A percentile compares a stretch with the other conserved stretches of the same genome.
Conservation (phyloP, 23 tunicate species). For the Clavelina lepadiformis region DNA sequence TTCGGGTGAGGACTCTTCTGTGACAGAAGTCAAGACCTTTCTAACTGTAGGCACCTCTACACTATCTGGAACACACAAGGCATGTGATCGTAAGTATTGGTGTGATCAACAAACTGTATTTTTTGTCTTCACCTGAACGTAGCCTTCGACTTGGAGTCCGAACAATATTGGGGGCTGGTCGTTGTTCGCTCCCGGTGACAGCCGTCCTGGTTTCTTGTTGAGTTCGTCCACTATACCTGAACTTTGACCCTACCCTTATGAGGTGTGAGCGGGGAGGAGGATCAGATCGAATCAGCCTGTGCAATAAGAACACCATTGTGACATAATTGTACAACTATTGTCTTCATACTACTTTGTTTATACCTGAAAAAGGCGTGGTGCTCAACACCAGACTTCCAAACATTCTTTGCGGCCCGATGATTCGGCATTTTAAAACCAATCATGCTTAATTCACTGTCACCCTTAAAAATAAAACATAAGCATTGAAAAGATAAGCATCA, state of each 20-base stretch:
- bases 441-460: conserved; percentile 46
- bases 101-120: no score
- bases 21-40: conserved; percentile 12
- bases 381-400: conserved; percentile 84
- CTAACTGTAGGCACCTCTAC: conserved; percentile 13
- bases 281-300: conserved; percentile 35
- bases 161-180: conserved; percentile 48
- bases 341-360: background rate
- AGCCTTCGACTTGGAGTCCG: conserved; percentile 60
- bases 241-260: conserved; percentile 73
- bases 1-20: conserved; percentile 38
- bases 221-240: conserved; percentile 81
- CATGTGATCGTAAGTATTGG: background rate
- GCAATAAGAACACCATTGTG: background rate
- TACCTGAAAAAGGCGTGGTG: conserved; percentile 91
- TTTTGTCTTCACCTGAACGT: conserved; percentile 26
- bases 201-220: conserved; percentile 64
- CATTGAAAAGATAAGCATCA: background rate
- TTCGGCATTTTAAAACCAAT: conserved; percentile 75
- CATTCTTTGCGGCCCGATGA: conserved; percentile 69
- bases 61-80: conserved; percentile 9
- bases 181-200: conserved; percentile 21
- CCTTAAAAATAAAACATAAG: conserved; percentile 22
- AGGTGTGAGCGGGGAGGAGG: conserved; percentile 17
- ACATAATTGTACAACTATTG: background rate